Conservation (phyloP, 2,113 vertebrate species). For the Ramphastos sulfuratus region DNA sequence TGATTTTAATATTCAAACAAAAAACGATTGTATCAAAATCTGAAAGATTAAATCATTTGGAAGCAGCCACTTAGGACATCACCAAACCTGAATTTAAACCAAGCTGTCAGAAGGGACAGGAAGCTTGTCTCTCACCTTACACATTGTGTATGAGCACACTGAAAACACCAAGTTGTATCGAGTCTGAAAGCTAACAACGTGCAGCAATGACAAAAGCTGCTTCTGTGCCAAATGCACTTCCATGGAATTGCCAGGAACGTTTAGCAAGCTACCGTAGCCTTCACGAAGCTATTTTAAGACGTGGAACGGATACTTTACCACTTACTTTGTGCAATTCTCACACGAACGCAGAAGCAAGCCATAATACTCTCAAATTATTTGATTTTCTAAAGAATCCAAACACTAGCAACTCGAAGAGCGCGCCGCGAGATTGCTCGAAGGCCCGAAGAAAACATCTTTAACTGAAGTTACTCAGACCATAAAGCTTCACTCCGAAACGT, state of each 20-base stretch:
- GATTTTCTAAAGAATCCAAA: background rate
- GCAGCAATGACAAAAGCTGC: background rate
- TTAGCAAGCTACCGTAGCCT: background rate
- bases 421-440: fast-evolving
- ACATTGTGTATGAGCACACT: fast-evolving
- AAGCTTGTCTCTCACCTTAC: background rate
- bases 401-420: background rate
- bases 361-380: background rate
- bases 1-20: background rate
- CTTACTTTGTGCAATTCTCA: background rate
- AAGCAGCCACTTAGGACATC: background rate
- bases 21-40: background rate
- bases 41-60: background rate
- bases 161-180: fast-evolving
- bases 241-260: fast-evolving
- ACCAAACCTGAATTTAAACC: too few species aligned
- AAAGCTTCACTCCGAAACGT: fast-evolving
- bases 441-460: fast-evolving
- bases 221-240: background rate
- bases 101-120: background rate
- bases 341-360: fast-evolving
- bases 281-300: background rate
- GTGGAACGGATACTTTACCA: background rate
- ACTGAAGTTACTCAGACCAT: background rate
- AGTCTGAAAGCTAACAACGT: background rate